phyloP scores from a whole-genome alignment of 2,113 vertebrate species.

The Puntigrus tetrazona region DNA sequence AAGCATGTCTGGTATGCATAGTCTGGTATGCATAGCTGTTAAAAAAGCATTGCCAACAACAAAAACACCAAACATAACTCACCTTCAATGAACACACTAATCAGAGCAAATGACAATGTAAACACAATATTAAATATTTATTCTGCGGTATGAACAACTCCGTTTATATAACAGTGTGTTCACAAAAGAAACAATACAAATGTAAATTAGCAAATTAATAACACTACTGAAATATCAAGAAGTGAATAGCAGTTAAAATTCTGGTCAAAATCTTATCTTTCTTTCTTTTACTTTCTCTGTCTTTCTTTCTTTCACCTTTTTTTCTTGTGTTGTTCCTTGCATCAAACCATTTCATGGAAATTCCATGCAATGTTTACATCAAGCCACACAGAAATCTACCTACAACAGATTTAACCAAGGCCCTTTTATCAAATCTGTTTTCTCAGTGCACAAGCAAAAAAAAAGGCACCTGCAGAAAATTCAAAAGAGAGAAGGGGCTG shows the following conservation, averaged over 20 bases:
- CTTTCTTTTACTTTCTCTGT: background rate
- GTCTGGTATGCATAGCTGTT: background rate
- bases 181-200: background rate
- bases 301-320: background rate
- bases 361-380: constrained; percentile 43
- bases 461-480: constrained; percentile 43
- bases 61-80: background rate
- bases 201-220: background rate
- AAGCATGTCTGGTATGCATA: background rate
- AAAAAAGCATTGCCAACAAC: no score
- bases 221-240: background rate
- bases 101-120: background rate
- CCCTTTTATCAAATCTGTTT: constrained; percentile 46
- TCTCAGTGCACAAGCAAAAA: background rate
- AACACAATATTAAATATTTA: background rate
- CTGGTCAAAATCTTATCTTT: background rate
- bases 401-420: constrained; percentile 25
- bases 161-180: background rate
- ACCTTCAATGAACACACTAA: background rate
- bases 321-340: background rate
- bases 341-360: constrained; percentile 33
- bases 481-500: constrained; percentile 31
- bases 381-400: constrained; percentile 40
- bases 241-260: background rate
- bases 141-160: background rate